Percentiles rank a stretch among this genome's conserved stretches.
Conservation (phyloP, 2,888 invertebrate species). For the Ochropleura plecta region DNA sequence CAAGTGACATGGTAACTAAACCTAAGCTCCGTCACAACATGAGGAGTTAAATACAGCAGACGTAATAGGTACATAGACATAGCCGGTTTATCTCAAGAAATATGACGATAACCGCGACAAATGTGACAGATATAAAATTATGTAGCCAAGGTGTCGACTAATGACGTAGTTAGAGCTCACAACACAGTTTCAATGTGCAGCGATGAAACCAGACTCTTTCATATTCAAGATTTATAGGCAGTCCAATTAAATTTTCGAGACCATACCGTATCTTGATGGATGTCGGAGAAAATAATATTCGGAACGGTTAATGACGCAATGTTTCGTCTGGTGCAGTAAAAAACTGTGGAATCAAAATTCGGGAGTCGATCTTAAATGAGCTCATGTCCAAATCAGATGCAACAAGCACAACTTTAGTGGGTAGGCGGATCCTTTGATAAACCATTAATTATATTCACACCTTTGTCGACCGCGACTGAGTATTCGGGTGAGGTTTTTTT, state of each 20-base stretch:
- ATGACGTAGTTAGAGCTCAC: conserved; percentile 64
- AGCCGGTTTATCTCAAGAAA: conserved; percentile 66
- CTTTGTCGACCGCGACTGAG: conserved; percentile 78
- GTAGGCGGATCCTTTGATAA: conserved; percentile 84
- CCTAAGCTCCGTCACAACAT: conserved; percentile 55
- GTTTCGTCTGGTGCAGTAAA: conserved; percentile 52
- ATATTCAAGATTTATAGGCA: conserved; percentile 75
- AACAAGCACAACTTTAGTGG: conserved; percentile 67
- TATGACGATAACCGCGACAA: conserved; percentile 70
- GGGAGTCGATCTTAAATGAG: conserved; percentile 69
- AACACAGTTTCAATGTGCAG: conserved; percentile 56
- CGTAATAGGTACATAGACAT: conserved; percentile 64
- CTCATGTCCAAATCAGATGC: conserved; percentile 75
- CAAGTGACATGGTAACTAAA: conserved; percentile 44
- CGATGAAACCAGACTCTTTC: conserved; percentile 70
- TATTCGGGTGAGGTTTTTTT: conserved; percentile 73
- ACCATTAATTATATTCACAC: conserved; percentile 90
- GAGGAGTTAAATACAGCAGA: conserved; percentile 56
- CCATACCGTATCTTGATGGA: conserved; percentile 74
- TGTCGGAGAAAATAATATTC: conserved; percentile 71
- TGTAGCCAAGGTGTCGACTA: conserved; percentile 73
- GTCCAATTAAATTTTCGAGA: conserved; percentile 75
- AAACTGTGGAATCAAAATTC: conserved; percentile 62
- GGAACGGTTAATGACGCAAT: conserved; percentile 62
- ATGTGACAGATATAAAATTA: conserved; percentile 72